These are phyloP conservation scores for Mythimna albipuncta DNA, from an alignment of 2,888 invertebrate genomes.

Conservation along the genomic window DNA sequence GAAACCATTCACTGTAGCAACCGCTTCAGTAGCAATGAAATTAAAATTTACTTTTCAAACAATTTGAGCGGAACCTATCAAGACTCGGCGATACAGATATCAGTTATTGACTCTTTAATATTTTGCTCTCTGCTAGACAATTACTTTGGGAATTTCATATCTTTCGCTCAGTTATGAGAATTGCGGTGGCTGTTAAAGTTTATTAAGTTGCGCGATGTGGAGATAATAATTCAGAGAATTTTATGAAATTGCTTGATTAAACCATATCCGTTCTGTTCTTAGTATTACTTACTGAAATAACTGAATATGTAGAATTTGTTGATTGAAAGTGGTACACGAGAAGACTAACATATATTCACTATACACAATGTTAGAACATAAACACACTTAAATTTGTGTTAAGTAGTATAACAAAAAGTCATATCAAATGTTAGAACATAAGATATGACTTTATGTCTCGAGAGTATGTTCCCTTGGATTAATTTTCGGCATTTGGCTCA, in stretches of 20 bases:
- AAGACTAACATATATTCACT: too few relatives aligned
- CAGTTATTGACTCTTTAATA: conserved; percentile 42
- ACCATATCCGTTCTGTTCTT: too few relatives aligned
- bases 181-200: not conserved
- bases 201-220: not conserved
- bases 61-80: conserved; percentile 39
- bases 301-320: too few relatives aligned
- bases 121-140: conserved; percentile 18
- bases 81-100: conserved; percentile 14
- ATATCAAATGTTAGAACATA: too few relatives aligned
- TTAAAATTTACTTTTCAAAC: conserved; percentile 47
- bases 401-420: too few relatives aligned
- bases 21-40: conserved; percentile 38
- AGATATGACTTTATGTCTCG: too few relatives aligned
- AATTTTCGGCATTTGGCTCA: too few relatives aligned
- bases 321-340: too few relatives aligned
- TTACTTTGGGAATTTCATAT: conserved; percentile 20
- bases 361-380: too few relatives aligned
- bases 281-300: too few relatives aligned
- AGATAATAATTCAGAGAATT: not conserved
- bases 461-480: too few relatives aligned
- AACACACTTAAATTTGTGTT: too few relatives aligned
- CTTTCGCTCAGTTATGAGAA: not conserved
- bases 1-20: conserved; percentile 31
- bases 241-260: not conserved